These are phyloP conservation scores for Parelbella ahira DNA, from an alignment of 2,888 invertebrate species.

Conservation along the genomic window DNA sequence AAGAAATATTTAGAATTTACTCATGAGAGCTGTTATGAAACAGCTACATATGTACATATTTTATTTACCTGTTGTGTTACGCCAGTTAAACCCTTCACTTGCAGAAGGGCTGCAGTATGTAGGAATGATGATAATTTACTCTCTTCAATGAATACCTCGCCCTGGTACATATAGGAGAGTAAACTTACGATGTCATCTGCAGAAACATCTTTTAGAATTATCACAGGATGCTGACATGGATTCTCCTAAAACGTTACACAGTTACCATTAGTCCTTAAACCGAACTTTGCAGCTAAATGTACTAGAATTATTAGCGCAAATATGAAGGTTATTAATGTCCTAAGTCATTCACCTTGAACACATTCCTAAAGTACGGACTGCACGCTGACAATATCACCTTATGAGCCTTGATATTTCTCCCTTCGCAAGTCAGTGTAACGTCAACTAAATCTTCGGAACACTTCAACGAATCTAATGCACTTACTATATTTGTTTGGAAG, in stretches of 20 bases:
- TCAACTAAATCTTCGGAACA: conserved; percentile 86
- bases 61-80: conserved; percentile 68
- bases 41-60: background rate
- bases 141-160: conserved; percentile 85
- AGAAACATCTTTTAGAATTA: conserved; percentile 85
- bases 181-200: conserved; percentile 84
- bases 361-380: conserved; percentile 87
- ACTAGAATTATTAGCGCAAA: conserved; percentile 39
- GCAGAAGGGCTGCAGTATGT: conserved; percentile 84
- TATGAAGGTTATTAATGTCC: conserved; percentile 72
- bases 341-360: conserved; percentile 84
- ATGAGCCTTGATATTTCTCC: conserved; percentile 85
- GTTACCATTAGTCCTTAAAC: conserved; percentile 6
- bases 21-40: no score
- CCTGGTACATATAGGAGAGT: conserved; percentile 86
- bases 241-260: conserved; percentile 78
- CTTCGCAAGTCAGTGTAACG: conserved; percentile 87
- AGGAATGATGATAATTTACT: conserved; percentile 83
- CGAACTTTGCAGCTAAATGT: conserved; percentile 18
- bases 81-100: conserved; percentile 84
- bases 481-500: conserved; percentile 85
- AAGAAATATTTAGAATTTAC: no score
- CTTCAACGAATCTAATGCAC: conserved; percentile 85
- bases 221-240: conserved; percentile 87
- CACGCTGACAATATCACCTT: conserved; percentile 88